phyloP scores from a whole-genome alignment of 2,888 invertebrate genomes.

The Xestia rhomboidea region DNA sequence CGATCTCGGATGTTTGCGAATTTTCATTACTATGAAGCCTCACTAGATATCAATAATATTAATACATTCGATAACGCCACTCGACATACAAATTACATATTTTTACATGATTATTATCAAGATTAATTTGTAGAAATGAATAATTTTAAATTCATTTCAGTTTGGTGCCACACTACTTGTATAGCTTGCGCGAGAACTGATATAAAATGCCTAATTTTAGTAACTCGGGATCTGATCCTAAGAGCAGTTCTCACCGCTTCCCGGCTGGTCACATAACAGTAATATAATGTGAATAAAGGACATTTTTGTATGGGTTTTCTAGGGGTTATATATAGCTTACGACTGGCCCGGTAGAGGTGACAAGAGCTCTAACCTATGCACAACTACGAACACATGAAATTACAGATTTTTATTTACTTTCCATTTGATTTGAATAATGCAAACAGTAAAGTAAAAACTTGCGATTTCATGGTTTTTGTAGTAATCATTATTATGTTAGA shows the following conservation, averaged over 20 bases:
- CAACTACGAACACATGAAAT: conserved; percentile 47
- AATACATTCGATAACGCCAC: conserved; percentile 62
- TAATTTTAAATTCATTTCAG: conserved; percentile 59
- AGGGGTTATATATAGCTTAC: conserved; percentile 57
- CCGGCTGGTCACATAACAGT: conserved; percentile 44
- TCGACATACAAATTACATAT: conserved; percentile 55
- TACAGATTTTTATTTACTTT: conserved; percentile 33
- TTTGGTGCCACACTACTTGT: conserved; percentile 36
- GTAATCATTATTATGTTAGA: conserved; percentile 12
- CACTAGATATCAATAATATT: conserved; percentile 62
- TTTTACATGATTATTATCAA: conserved; percentile 63
- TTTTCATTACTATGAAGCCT: conserved; percentile 53
- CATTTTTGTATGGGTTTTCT: conserved; percentile 70
- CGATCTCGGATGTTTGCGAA: conserved; percentile 63
- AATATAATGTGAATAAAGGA: conserved; percentile 61
- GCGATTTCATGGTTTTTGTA: conserved; percentile 46
- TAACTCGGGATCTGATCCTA: conserved; percentile 38
- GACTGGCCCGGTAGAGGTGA: conserved; percentile 46
- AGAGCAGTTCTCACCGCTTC: conserved; percentile 29
- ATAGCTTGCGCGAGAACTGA: conserved; percentile 43
- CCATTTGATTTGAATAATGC: conserved; percentile 37
- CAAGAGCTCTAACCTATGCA: conserved; percentile 21
- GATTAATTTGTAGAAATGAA: conserved; percentile 61
- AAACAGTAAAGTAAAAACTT: conserved; percentile 30
- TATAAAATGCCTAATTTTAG: conserved; percentile 36